Conservation (phyloP, 2,888 invertebrate species). For the Epistrophe grossulariae region DNA sequence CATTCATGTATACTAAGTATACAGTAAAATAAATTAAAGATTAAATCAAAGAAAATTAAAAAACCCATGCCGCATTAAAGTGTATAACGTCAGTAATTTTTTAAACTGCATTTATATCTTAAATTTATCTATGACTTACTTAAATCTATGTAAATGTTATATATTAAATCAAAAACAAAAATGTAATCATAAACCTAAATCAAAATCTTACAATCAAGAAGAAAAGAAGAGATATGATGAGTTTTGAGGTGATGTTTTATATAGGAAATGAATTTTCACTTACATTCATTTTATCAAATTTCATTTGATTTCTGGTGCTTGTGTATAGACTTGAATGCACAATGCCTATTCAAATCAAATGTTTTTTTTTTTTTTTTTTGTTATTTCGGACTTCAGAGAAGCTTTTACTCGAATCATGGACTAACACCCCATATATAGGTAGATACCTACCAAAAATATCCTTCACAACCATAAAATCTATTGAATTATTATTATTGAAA, state of each 20-base stretch:
- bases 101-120: no score
- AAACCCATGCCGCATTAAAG: no score
- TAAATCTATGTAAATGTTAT: no score
- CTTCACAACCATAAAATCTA: conserved; percentile 48
- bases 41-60: no score
- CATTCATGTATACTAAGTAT: no score
- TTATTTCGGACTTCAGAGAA: conserved; percentile 1
- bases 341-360: conserved; percentile 17
- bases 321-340: conserved; percentile 32
- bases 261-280: conserved; percentile 42
- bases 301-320: conserved; percentile 18
- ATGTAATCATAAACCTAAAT: neutral
- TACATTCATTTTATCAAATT: conserved; percentile 39
- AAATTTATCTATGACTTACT: no score
- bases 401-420: conserved; percentile 33
- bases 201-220: neutral
- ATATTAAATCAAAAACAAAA: no score
- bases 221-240: neutral
- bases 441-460: conserved; percentile 2
- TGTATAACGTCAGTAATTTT: no score
- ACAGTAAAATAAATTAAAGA: no score
- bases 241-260: neutral
- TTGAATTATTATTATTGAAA: conserved; percentile 68
- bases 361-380: neutral
- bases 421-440: neutral